Evolutionary conservation across 2,797 vertebrate species (phyloP), one percentile per base, ranked within the genome.

Genomic region (Danionella dracula): DNA sequence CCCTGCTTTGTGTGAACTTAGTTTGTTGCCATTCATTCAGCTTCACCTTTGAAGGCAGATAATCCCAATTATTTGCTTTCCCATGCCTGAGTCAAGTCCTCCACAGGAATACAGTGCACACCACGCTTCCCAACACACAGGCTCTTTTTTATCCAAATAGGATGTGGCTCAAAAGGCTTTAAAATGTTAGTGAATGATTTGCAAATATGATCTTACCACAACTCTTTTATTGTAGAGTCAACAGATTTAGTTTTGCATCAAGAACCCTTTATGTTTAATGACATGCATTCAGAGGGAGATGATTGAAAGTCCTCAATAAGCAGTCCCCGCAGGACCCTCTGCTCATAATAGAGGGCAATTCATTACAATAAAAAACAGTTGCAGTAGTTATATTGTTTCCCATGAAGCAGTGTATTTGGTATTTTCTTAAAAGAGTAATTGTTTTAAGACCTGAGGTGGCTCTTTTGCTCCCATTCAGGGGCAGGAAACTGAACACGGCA

Each of bases 31-130:
- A 83, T 83, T 87, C 81, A 85, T 75, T 78, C 79, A 72, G 45
- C 80, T 71, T 71, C 77, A 77, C 78, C 85, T 86, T 87, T 89
- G 81, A 88, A 85, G 81, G 27, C 80, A 77, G 74, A 71, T 87
- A 87, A 89, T 90, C 86, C 81, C 60, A 76, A 77, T 85, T 89
- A 89, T 88, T 89, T 87, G 84, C 86, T 88, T 89, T 89, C 84
- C 84, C 86, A 89, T 87, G 84, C 82, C 83, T 81, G 81, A 83
- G 86, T 84, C 82, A 81, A 80, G 78, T 80, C 81, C 75, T 51
- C 51, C 78, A 79, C 77, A 77, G 84, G 83, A 87, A 84, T 82
- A 84, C 50, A 81, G 81, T 81, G 79, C 72, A 70, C 78, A 79
- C 80, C 81, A 76, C 64, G 34, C 56, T 56, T 58, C 48, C 50